These are phyloP conservation scores for Chaunax sp. DNA, from an alignment of 2,797 vertebrate genomes.

Conservation along the genomic window DNA sequence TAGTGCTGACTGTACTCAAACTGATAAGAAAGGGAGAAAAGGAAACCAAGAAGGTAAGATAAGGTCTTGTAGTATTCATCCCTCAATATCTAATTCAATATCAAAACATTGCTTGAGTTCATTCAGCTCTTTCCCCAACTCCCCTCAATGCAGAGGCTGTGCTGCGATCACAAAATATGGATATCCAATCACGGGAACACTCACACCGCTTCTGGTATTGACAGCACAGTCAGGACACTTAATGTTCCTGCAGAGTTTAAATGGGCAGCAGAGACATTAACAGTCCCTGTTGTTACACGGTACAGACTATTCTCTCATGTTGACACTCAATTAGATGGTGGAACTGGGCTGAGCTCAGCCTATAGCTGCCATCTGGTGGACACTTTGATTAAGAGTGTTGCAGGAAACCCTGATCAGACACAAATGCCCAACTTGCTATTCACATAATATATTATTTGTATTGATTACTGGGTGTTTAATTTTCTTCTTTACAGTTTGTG, in stretches of 20 bases:
- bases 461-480: neutral
- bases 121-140: conserved; percentile 47
- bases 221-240: conserved; percentile 59
- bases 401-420: neutral
- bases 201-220: conserved; percentile 43
- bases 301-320: conserved; percentile 26
- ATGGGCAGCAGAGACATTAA: conserved; percentile 42
- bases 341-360: conserved; percentile 4
- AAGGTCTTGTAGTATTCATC: conserved; percentile 48
- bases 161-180: conserved; percentile 58
- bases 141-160: conserved; percentile 51
- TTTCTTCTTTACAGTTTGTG: neutral
- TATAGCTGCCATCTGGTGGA: conserved; percentile 56
- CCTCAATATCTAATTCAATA: conserved; percentile 51
- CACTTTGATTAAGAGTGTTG: neutral
- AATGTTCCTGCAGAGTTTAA: conserved; percentile 64
- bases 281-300: conserved; percentile 18
- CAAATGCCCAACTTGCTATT: neutral
- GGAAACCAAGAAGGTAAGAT: conserved; percentile 34
- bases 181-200: conserved; percentile 50
- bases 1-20: conserved; percentile 23
- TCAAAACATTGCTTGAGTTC: conserved; percentile 64
- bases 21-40: conserved; percentile 2
- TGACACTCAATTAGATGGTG: conserved; percentile 22
- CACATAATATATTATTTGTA: neutral